Conservation (phyloP, 2,888 invertebrate genomes). For the Leptinotarsa rubiginosa region DNA sequence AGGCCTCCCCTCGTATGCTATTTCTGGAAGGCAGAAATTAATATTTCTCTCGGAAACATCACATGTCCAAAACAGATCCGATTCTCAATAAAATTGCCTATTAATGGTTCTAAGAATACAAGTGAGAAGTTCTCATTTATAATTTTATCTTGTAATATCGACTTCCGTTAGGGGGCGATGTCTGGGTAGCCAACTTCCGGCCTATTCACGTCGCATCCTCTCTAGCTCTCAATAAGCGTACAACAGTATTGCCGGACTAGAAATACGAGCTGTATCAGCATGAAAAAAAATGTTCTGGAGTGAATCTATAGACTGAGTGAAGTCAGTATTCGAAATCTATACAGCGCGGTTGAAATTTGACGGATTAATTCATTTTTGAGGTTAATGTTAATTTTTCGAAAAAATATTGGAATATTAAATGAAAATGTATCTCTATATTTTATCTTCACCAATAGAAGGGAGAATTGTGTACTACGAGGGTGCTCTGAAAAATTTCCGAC, state of each 20-base stretch:
- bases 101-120: conserved; percentile 34
- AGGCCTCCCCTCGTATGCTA: not conserved
- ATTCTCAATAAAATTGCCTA: conserved; percentile 25
- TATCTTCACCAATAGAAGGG: too few relatives aligned
- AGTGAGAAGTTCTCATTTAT: conserved; percentile 44
- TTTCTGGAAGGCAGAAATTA: not conserved
- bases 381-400: too few relatives aligned
- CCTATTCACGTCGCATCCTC: conserved; percentile 59
- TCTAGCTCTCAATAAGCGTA: conserved; percentile 25
- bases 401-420: too few relatives aligned
- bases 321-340: too few relatives aligned
- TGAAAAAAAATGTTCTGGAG: conserved; percentile 2
- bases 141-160: conserved; percentile 48
- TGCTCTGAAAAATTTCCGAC: too few relatives aligned
- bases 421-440: too few relatives aligned
- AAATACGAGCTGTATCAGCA: not conserved
- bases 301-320: too few relatives aligned
- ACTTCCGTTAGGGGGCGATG: conserved; percentile 58
- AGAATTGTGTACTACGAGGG: too few relatives aligned
- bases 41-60: conserved; percentile 3
- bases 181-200: conserved; percentile 61
- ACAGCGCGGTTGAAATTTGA: too few relatives aligned
- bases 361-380: too few relatives aligned
- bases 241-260: conserved; percentile 28
- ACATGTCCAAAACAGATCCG: conserved; percentile 22